phyloP scores from a whole-genome alignment of 1,140 invertebrate genomes.

The Dinothrombium tinctorium region DNA sequence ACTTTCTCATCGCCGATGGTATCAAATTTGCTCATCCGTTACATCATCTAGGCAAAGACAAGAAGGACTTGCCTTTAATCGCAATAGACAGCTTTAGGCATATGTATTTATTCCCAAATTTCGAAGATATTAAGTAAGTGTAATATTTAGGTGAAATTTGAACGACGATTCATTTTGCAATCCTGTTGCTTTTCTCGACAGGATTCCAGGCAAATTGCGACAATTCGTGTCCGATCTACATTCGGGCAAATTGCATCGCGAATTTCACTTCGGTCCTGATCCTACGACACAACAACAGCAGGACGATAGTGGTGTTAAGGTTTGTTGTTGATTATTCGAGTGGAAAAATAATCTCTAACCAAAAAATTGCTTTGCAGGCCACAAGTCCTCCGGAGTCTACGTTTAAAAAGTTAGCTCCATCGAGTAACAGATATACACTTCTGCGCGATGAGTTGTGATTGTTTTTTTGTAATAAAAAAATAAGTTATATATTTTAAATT shows the following conservation, averaged over 20 bases:
- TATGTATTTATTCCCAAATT: constrained; percentile 78
- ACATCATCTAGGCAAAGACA: constrained; percentile 80
- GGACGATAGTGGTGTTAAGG: neutral
- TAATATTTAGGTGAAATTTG: neutral
- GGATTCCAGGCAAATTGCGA: constrained; percentile 48
- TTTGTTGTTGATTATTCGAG: too few species aligned
- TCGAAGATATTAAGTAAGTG: constrained; percentile 23
- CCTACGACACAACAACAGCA: constrained; percentile 18
- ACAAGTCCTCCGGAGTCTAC: constrained; percentile 88
- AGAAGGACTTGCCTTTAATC: constrained; percentile 72
- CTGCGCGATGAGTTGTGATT: constrained; percentile 1
- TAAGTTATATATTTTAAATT: too few species aligned
- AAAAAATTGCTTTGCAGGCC: constrained; percentile 16
- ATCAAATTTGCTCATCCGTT: constrained; percentile 88
- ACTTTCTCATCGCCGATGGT: constrained; percentile 91
- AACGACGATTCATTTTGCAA: neutral
- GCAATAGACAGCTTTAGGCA: constrained; percentile 98
- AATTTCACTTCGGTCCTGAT: constrained; percentile 95
- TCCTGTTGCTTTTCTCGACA: constrained; percentile 16
- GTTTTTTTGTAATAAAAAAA: too few species aligned
- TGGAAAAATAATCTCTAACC: too few species aligned
- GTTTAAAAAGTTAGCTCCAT: constrained; percentile 89
- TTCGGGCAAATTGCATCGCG: constrained; percentile 89
- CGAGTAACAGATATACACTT: constrained; percentile 74
- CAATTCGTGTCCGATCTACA: constrained; percentile 80